Conservation (phyloP, 2,113 vertebrate genomes). For the Piaya cayana region DNA sequence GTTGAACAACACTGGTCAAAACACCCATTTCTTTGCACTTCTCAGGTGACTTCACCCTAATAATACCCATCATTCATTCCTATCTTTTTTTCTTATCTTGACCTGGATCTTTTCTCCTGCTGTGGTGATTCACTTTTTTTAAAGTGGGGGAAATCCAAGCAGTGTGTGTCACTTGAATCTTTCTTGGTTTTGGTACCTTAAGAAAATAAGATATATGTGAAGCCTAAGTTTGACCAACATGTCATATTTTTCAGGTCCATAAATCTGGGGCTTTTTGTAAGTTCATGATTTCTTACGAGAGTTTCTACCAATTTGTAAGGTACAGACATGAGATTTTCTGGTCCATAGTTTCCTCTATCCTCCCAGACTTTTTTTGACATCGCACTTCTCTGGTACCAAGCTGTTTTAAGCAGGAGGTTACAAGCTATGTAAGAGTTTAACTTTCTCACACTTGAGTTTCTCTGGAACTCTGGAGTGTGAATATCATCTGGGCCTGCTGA, state of each 20-base stretch:
- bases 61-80: background rate
- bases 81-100: background rate
- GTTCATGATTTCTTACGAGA: background rate
- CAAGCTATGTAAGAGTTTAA: background rate
- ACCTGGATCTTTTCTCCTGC: background rate
- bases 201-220: background rate
- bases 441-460: conserved; percentile 14
- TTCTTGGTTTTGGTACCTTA: background rate
- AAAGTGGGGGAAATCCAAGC: background rate
- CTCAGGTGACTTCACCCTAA: background rate
- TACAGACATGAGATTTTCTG: background rate
- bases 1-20: background rate
- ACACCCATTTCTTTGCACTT: background rate
- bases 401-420: background rate
- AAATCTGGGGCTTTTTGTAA: background rate
- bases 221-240: background rate
- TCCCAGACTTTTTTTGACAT: background rate
- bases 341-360: background rate
- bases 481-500: background rate
- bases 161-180: background rate
- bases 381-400: background rate
- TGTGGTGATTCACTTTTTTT: background rate
- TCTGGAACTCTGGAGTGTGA: background rate
- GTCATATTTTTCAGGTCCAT: background rate
- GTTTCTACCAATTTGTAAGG: background rate